A percentile compares a stretch with the other conserved stretches of the same genome.
phyloP scores from a whole-genome alignment of 2,113 vertebrate genomes.

The Nycticryphes semicollaris region DNA sequence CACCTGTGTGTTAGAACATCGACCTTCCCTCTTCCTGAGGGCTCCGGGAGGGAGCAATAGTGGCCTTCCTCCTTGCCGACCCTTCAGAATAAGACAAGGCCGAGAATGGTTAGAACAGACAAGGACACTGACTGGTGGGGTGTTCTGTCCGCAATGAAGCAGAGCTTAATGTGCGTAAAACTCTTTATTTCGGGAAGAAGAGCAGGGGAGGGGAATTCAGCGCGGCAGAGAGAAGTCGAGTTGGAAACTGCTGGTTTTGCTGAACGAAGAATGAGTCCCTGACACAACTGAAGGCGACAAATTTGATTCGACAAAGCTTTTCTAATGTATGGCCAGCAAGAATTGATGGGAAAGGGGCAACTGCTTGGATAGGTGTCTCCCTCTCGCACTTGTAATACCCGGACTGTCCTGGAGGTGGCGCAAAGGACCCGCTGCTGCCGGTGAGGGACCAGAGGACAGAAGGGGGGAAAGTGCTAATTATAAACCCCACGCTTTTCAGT shows the following conservation, averaged over 20 bases:
- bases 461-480: neutral
- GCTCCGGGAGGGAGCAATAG: accelerated
- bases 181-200: neutral
- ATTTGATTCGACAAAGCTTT: accelerated
- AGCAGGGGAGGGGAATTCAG: neutral
- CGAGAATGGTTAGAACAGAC: accelerated
- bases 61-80: neutral
- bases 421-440: neutral
- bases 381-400: neutral
- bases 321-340: accelerated
- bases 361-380: accelerated
- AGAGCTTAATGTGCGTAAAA: accelerated
- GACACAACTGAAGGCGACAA: neutral
- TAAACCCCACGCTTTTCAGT: neutral
- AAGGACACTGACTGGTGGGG: neutral
- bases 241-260: neutral
- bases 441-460: neutral
- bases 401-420: slow-evolving; percentile 35
- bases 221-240: neutral
- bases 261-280: neutral
- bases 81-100: neutral
- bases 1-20: accelerated
- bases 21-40: accelerated
- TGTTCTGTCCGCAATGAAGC: neutral
- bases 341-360: neutral